Conservation (phyloP, 1,140 invertebrate species). For the Atta texana region DNA sequence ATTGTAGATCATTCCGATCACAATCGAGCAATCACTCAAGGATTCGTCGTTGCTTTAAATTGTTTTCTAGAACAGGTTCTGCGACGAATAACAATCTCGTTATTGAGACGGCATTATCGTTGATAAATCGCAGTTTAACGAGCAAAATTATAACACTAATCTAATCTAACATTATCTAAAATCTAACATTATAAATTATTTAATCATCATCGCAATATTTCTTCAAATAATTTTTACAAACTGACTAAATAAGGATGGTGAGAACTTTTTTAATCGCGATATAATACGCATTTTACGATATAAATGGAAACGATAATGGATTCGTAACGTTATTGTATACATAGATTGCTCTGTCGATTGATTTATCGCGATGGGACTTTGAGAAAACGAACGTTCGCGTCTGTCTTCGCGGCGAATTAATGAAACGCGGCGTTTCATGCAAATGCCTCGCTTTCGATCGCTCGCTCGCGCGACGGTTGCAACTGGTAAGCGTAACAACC, state of each 20-base stretch:
- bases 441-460: constrained; percentile 34
- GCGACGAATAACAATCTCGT: constrained; percentile 41
- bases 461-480: constrained; percentile 4
- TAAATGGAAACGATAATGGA: background rate
- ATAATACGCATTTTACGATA: background rate
- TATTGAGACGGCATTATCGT: constrained; percentile 29
- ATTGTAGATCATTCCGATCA: constrained; percentile 57
- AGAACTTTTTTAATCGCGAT: background rate
- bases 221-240: background rate
- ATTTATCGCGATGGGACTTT: background rate
- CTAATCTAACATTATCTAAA: background rate
- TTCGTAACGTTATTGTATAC: background rate
- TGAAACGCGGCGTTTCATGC: constrained; percentile 25
- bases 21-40: constrained; percentile 45
- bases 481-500: background rate
- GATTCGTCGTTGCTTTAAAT: constrained; percentile 28
- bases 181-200: constrained; percentile 9
- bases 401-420: constrained; percentile 6
- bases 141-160: constrained; percentile 9
- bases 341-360: background rate
- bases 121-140: constrained; percentile 17
- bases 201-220: background rate
- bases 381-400: background rate
- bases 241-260: background rate
- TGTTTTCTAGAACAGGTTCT: constrained; percentile 26